Base-by-base conservation (phyloP, 2,888 invertebrate genomes). In the Ormyrus nitidulus region DNA sequence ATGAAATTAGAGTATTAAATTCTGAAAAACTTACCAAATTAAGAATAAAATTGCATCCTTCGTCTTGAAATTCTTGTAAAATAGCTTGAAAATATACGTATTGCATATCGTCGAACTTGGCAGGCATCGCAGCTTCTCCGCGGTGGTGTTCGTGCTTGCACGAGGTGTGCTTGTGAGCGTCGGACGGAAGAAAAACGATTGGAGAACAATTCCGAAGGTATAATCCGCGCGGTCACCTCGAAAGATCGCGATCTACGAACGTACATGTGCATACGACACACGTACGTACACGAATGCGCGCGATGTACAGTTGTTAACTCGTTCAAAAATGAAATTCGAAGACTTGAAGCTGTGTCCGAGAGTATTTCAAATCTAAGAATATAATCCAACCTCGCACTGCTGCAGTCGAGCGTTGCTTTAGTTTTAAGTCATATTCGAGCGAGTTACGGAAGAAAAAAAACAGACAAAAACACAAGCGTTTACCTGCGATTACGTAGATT, bases 401-500 rank as follows among this genome's bases (percentile, higher is more conserved):
- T 34, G 34, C 34, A 34, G 34, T 34, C 61, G 71, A 54, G 62
- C 54, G 65, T 71, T 58, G 70, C 46, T 51, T 48, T 46, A 46
- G 13, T 64, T 59, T 70, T 61, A 59, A 71, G 53, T 66, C 56
- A 34, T 54, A 58, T 72, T 8, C 61, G 48, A 76, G 46, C 66
- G 68, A 80, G 59, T 70, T 62, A 46, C 58, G 72, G 69, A 48
- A 48, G 11, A 34, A 49, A 54, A 54, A 64, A 54, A 73, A 58
- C 58, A 59, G 51, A 6, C 49, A 54, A 71, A 68, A 54, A 66
- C 66, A 75, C 58, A 69, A 78, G 44, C 62, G 78, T 81, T 77
- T 70, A 81, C 70, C 78, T 72, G 74, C 70, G 78, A 75, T 71
- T 71, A 65, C 49, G 48, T 74, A 71, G 70, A 81, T 66, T 78